These are phyloP conservation scores for Zaprionus vittiger DNA, from an alignment of 1,140 invertebrate species.

Conservation along the genomic window DNA sequence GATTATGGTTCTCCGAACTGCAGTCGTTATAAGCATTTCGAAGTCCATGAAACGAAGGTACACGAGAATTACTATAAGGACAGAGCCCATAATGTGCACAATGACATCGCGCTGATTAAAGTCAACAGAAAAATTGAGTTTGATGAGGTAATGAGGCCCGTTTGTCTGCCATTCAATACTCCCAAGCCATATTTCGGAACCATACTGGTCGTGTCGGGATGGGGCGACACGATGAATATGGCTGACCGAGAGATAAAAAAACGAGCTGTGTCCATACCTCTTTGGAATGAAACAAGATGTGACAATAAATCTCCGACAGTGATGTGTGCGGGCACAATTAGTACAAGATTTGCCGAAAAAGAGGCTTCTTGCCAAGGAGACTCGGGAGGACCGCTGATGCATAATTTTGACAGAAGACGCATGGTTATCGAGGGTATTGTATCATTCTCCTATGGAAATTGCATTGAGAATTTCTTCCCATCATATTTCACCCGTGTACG, in stretches of 20 bases:
- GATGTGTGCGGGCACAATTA: not conserved
- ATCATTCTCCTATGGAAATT: not conserved
- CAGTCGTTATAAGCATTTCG: not conserved
- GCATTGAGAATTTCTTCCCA: not conserved
- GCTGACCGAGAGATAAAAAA: not conserved
- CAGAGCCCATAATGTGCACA: not conserved
- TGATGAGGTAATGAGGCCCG: not conserved
- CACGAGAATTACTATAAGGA: not conserved
- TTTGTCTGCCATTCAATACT: not conserved
- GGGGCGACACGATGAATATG: not conserved
- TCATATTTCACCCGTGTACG: not conserved
- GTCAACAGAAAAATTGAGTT: not conserved
- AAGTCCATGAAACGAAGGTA: not conserved
- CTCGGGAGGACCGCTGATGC: not conserved
- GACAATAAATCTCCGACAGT: not conserved
- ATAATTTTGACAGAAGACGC: fast-evolving
- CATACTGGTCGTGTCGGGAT: not conserved
- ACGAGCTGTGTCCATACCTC: not conserved
- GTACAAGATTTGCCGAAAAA: not conserved
- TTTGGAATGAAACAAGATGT: not conserved
- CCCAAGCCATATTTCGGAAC: fast-evolving
- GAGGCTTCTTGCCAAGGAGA: not conserved
- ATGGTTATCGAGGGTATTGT: not conserved
- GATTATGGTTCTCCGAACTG: not conserved
- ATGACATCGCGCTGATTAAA: not conserved